phyloP scores from a whole-genome alignment of 2,888 invertebrate species.

The Andrena dorsata region DNA sequence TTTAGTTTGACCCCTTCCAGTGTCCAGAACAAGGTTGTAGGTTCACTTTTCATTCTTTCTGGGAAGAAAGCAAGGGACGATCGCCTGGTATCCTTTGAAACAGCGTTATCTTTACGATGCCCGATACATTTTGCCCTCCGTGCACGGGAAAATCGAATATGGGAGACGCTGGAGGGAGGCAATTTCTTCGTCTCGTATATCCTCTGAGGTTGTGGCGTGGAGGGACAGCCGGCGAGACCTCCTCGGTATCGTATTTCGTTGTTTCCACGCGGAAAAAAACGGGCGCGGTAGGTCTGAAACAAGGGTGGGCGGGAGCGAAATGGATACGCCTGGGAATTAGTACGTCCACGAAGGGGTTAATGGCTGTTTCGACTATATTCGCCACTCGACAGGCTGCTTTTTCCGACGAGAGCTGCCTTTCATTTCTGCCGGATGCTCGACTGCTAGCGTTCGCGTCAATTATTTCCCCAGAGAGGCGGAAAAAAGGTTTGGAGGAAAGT shows the following conservation, averaged over 20 bases:
- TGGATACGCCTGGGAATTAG: constrained; percentile 56
- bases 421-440: background rate
- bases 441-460: constrained; percentile 26
- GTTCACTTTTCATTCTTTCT: no score
- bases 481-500: constrained; percentile 6
- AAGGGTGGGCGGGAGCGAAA: constrained; percentile 22
- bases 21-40: no score
- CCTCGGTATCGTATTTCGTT: constrained; percentile 35
- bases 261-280: constrained; percentile 20
- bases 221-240: background rate
- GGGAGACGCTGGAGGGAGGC: no score
- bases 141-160: no score
- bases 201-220: background rate
- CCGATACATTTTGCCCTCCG: no score
- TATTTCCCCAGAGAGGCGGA: background rate
- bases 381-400: constrained; percentile 37
- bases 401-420: constrained; percentile 29
- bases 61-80: no score
- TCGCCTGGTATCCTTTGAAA: no score
- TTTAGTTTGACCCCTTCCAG: no score
- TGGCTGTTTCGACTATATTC: constrained; percentile 53
- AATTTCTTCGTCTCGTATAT: constrained; percentile 26
- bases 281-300: background rate
- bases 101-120: no score
- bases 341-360: constrained; percentile 50